phyloP scores from a whole-genome alignment of 35 echinoderm and acorn worm species.

The Heliocidaris erythrogramma region DNA sequence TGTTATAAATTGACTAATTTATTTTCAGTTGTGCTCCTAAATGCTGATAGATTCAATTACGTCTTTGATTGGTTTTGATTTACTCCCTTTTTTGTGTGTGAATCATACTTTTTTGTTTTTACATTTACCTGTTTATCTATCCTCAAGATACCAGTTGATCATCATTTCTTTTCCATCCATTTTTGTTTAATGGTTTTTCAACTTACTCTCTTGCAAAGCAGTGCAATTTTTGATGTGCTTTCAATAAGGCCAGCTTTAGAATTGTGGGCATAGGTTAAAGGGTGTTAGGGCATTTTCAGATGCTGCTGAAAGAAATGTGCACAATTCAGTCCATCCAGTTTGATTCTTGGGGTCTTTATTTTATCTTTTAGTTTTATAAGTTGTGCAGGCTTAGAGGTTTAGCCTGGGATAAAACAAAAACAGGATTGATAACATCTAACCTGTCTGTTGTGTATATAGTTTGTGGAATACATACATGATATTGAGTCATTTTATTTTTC shows the following conservation, averaged over 20 bases:
- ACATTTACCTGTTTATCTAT: background rate
- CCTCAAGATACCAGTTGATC: background rate
- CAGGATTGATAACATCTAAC: too few species aligned
- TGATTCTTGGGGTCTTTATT: background rate
- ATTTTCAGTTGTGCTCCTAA: background rate
- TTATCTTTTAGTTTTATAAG: background rate
- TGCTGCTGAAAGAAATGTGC: too few species aligned
- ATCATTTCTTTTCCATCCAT: background rate
- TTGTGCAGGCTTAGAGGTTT: too few species aligned
- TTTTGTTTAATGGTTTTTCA: background rate
- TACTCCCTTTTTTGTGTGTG: background rate
- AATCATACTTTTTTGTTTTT: background rate
- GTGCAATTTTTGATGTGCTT: background rate
- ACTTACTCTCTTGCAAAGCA: background rate
- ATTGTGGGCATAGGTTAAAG: background rate
- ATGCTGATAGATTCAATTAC: background rate
- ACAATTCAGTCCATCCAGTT: too few species aligned
- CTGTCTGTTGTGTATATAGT: too few species aligned
- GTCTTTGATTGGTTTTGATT: background rate
- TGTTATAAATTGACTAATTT: background rate
- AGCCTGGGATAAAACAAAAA: too few species aligned
- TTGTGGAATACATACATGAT: too few species aligned
- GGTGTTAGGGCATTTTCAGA: too few species aligned
- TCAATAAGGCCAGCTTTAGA: background rate
- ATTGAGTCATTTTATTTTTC: too few species aligned